Conservation (phyloP, 2,113 vertebrate genomes). For the Lichenostomus cassidix region DNA sequence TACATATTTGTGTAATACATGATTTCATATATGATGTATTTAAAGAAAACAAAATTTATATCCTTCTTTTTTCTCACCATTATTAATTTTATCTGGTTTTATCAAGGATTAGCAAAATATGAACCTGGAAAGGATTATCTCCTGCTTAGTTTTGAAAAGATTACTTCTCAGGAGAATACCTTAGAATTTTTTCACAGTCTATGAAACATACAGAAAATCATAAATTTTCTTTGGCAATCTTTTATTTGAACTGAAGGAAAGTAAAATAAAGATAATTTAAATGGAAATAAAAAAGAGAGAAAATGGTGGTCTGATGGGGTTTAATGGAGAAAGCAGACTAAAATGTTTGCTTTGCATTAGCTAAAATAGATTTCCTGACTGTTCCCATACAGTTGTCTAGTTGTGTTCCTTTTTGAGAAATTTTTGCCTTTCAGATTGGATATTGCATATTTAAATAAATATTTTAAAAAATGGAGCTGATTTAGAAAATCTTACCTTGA, state of each 20-base stretch:
- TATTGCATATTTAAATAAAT: background rate
- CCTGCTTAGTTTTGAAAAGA: background rate
- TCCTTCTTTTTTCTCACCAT: background rate
- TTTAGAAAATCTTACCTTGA: background rate
- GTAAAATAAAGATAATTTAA: background rate
- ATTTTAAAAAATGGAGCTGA: background rate
- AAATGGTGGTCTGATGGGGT: background rate
- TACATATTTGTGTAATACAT: background rate
- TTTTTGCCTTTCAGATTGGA: background rate
- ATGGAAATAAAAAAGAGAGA: background rate
- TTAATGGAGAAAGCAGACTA: background rate
- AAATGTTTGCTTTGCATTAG: background rate
- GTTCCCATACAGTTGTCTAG: background rate
- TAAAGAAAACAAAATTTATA: background rate
- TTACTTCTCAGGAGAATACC: background rate
- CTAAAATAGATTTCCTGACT: background rate
- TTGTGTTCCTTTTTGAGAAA: background rate
- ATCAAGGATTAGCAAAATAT: background rate
- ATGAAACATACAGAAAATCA: background rate
- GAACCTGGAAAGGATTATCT: background rate
- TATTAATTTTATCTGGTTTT: background rate
- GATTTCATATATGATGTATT: background rate
- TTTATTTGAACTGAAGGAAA: background rate
- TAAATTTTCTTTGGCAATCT: slow-evolving; percentile 8
- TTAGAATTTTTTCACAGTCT: background rate